These are phyloP conservation scores for Machimus atricapillus DNA, from an alignment of 2,888 invertebrate species.

Conservation along the genomic window DNA sequence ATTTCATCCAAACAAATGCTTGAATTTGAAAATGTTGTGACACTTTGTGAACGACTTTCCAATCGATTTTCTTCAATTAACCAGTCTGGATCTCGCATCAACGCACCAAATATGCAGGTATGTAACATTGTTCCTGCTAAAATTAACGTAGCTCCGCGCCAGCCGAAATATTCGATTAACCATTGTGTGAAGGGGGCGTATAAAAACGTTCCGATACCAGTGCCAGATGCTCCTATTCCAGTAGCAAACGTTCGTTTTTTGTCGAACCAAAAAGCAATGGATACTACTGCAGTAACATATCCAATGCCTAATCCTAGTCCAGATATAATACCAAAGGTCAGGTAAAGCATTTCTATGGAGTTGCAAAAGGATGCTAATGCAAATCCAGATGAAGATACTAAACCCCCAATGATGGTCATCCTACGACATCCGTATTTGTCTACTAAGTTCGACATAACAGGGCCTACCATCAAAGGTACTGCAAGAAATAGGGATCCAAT, in stretches of 20 bases:
- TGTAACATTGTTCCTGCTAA: constrained; percentile 85
- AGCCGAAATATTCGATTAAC: constrained; percentile 77
- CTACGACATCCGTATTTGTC: constrained; percentile 85
- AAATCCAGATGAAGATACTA: constrained; percentile 78
- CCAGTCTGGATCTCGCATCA: constrained; percentile 92
- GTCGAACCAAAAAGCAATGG: constrained; percentile 92
- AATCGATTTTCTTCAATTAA: constrained; percentile 60
- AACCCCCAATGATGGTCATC: constrained; percentile 77
- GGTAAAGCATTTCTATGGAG: constrained; percentile 78
- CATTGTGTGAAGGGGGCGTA: constrained; percentile 86
- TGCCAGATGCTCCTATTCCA: constrained; percentile 86
- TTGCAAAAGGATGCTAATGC: constrained; percentile 74
- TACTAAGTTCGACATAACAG: constrained; percentile 82
- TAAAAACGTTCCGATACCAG: constrained; percentile 87
- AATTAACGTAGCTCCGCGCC: constrained; percentile 82
- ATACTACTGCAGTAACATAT: constrained; percentile 89
- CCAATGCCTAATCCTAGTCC: constrained; percentile 82
- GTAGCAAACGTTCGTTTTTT: constrained; percentile 85
- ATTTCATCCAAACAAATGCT: constrained; percentile 64
- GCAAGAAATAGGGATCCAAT: constrained; percentile 90
- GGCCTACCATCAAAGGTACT: constrained; percentile 84
- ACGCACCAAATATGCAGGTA: constrained; percentile 83
- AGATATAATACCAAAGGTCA: constrained; percentile 85
- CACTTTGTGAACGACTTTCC: constrained; percentile 62
- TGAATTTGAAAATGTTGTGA: constrained; percentile 62